phyloP scores from a whole-genome alignment of 2,797 vertebrate species.

The Ctenochaetus hawaiiensis region DNA sequence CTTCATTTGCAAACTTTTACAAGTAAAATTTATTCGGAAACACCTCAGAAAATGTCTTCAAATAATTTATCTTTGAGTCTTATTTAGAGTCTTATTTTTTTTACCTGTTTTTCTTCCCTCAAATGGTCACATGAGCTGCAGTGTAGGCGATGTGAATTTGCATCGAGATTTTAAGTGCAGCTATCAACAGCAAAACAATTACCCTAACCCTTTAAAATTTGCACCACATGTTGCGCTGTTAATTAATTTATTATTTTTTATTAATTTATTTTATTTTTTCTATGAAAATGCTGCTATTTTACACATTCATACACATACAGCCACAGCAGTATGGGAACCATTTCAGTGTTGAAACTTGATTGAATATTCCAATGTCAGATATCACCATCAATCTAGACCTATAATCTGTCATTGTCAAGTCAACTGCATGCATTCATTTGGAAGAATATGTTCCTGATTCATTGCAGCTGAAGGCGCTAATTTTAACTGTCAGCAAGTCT shows the following conservation, averaged over 20 bases:
- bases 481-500: slow-evolving; percentile 71
- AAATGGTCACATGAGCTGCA: too few species aligned
- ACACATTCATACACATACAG: too few species aligned
- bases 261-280: too few species aligned
- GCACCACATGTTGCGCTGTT: too few species aligned
- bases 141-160: too few species aligned
- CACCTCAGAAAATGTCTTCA: neutral
- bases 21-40: neutral
- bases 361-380: slow-evolving; percentile 60
- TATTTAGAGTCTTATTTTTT: neutral
- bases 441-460: slow-evolving; percentile 47
- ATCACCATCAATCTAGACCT: slow-evolving; percentile 57
- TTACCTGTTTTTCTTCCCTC: neutral
- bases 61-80: neutral
- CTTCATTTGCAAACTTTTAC: neutral
- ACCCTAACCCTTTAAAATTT: too few species aligned
- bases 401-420: slow-evolving; percentile 67
- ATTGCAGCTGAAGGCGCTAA: slow-evolving; percentile 48
- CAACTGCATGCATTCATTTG: slow-evolving; percentile 62
- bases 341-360: slow-evolving; percentile 47
- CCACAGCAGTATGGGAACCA: slow-evolving; percentile 33
- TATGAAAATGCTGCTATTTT: too few species aligned
- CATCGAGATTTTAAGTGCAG: too few species aligned
- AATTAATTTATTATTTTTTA: too few species aligned
- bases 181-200: too few species aligned